Conservation (phyloP, 2,888 invertebrate species). For the Arrhopalites spinosus region DNA sequence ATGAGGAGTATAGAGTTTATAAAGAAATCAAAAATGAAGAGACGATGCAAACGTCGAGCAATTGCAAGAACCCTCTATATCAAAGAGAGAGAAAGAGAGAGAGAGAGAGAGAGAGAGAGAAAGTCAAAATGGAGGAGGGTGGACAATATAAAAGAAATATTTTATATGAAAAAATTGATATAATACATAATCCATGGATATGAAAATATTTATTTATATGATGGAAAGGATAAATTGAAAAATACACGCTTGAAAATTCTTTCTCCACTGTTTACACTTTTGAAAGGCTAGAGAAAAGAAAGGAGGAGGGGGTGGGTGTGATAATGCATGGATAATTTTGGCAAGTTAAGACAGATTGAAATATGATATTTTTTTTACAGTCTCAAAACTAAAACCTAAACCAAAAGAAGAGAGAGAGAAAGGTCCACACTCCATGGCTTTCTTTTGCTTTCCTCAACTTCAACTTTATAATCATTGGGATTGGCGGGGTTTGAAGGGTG, state of each 20-base stretch:
- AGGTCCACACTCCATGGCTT: neutral
- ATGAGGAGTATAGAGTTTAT: constrained; percentile 26
- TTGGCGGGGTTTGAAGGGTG: neutral
- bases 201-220: neutral
- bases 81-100: neutral
- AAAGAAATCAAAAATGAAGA: constrained; percentile 31
- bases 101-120: neutral
- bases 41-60: neutral
- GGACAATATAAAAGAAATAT: neutral
- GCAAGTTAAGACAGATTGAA: constrained; percentile 27
- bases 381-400: too few species aligned
- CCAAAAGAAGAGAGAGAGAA: neutral
- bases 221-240: neutral
- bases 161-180: neutral
- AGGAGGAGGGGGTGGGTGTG: neutral
- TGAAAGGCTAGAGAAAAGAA: neutral
- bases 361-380: constrained; percentile 22
- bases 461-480: neutral
- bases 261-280: neutral
- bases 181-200: neutral
- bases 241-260: neutral
- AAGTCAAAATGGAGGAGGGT: neutral
- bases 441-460: neutral
- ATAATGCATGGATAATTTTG: constrained; percentile 19
- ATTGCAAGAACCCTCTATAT: too few species aligned